Percentiles rank a stretch among this genome's conserved stretches.
These are phyloP conservation scores for Fistularia commersonii DNA, from an alignment of 2,797 vertebrate genomes.

Conservation along the genomic window DNA sequence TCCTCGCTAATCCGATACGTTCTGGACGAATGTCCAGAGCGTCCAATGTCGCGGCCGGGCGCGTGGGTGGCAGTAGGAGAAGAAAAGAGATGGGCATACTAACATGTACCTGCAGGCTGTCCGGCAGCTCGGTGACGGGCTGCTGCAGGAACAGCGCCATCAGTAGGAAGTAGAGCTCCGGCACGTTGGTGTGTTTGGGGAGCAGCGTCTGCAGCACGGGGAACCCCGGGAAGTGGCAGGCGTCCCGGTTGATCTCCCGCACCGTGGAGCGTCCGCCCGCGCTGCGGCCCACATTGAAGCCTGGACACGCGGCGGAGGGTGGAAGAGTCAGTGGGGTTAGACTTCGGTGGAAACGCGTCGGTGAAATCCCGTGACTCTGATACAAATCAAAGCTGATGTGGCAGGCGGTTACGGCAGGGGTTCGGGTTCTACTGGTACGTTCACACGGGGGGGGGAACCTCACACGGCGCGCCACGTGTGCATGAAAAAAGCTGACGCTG, in stretches of 20 bases:
- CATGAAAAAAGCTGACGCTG: no score
- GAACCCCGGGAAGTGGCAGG: slow-evolving; percentile 95
- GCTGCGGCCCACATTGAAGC: slow-evolving; percentile 94
- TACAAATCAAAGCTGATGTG: no score
- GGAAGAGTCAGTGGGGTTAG: neutral
- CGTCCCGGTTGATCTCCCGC: slow-evolving; percentile 95
- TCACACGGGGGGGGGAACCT: no score
- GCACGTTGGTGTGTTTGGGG: slow-evolving; percentile 96
- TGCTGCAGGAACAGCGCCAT: slow-evolving; percentile 98
- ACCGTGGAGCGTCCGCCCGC: slow-evolving; percentile 90
- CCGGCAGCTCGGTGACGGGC: slow-evolving; percentile 93
- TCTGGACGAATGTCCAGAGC: no score
- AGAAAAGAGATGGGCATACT: slow-evolving; percentile 57
- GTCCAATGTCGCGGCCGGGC: no score
- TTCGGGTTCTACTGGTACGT: no score
- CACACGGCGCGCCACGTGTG: no score
- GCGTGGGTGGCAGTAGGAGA: slow-evolving; percentile 4
- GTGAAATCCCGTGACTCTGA: no score
- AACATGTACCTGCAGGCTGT: slow-evolving; percentile 98
- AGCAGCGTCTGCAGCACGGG: slow-evolving; percentile 91
- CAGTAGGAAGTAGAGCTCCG: slow-evolving; percentile 96
- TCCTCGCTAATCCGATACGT: no score
- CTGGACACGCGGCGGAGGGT: slow-evolving; percentile 52
- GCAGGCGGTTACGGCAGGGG: no score
- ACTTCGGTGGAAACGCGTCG: no score